Base-by-base conservation (phyloP, 2,113 vertebrate genomes). In the Otolemur garnettii region DNA sequence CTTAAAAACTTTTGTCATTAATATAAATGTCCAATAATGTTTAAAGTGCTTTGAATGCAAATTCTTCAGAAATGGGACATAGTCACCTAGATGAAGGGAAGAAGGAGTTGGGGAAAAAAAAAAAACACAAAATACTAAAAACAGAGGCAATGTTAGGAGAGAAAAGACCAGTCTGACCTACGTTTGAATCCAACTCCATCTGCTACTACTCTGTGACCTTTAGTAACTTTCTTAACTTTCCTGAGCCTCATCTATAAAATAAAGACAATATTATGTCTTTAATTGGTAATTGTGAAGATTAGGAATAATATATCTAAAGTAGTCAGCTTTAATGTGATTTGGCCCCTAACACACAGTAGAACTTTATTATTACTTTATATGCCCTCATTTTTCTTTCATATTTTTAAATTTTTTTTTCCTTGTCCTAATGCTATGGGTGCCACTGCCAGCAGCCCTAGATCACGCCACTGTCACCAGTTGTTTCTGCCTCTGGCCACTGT, bases 31-130 rank as follows among this genome's bases (percentile, higher is more conserved):
- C 50, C 5, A 11, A 18, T 74, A 83, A 38, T 81, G 19, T 10
- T 90, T 95, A 91, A 66, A 82, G 5, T 92, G 71, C 28, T 60
- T 82, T 90, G 14, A 90, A 24, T 83, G 18, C 53, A 74, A 60
- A 60, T 8, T 42, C 38, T 38, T 79, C 79, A 80, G 72, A 50
- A 90, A 90, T 89, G 24, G 4, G 77, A 45, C 7, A 62, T 0
- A 87, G 60, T 74, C n/a, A 45, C n/a, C 24, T 75, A 72, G 62
- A 28, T n/a, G 7, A 92, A 4, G 50, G 53, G 8, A 90, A n/a
- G n/a, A 38, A 74, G 7, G 45, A 71, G 7, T 33, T 94, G 78
- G 33, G 19, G 57, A 28, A 33, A 89, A 74, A 81, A 33, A 30
- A 88, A 59, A n/a, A 18, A 57, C 57, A 33, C 53, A 66, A 22